Evolutionary conservation across 1,140 invertebrate genomes (phyloP).

Genomic region (Zaprionus vittiger): DNA sequence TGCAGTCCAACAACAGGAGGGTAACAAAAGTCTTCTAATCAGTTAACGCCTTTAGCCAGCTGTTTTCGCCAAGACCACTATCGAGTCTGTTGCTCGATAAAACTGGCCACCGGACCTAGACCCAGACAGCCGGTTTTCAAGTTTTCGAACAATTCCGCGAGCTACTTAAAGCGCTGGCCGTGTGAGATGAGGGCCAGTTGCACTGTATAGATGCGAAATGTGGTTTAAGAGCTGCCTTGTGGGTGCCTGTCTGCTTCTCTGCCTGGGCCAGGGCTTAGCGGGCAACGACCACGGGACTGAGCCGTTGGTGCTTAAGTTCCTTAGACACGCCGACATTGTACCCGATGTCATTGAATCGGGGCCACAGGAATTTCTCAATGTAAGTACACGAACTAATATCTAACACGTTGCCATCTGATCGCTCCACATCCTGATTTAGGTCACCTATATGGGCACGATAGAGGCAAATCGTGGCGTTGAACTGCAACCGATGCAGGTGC

Average conservation of each 20-base stretch:
- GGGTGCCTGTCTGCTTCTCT: neutral
- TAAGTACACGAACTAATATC: conserved; percentile 18
- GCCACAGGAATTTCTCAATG: conserved; percentile 77
- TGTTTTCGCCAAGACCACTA: conserved; percentile 32
- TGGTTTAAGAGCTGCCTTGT: conserved; percentile 12
- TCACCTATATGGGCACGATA: conserved; percentile 86
- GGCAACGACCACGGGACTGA: conserved; percentile 27
- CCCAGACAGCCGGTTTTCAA: conserved; percentile 43
- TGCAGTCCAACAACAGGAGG: neutral
- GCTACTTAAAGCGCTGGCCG: conserved; percentile 33
- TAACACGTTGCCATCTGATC: neutral
- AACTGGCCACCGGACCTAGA: conserved; percentile 48
- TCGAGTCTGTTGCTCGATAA: conserved; percentile 1
- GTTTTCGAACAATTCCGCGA: neutral
- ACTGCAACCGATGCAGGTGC: conserved; percentile 89
- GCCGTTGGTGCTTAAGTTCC: conserved; percentile 63
- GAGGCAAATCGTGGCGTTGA: conserved; percentile 88
- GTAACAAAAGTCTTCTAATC: conserved; percentile 34
- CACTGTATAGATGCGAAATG: conserved; percentile 18
- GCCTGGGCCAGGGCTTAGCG: neutral
- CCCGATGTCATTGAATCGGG: conserved; percentile 76
- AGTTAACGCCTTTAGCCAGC: conserved; percentile 18
- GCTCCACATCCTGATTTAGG: conserved; percentile 30
- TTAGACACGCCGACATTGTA: conserved; percentile 67
- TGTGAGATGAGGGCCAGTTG: conserved; percentile 18